Conservation (phyloP, 2,113 vertebrate species). For the Trichechus manatus region DNA sequence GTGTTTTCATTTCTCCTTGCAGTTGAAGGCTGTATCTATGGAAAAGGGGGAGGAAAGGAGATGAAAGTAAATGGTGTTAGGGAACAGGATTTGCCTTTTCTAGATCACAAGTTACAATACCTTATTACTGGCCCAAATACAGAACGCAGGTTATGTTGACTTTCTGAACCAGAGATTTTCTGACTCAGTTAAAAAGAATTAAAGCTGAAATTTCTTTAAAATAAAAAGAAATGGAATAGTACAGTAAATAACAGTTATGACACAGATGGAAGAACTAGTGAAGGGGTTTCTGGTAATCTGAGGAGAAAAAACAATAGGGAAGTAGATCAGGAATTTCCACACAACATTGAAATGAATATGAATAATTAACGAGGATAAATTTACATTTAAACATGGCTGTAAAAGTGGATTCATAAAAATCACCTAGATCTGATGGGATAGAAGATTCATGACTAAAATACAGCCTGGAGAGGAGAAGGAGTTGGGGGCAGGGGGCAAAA, state of each 20-base stretch:
- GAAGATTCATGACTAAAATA: background rate
- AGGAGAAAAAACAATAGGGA: constrained; percentile 16
- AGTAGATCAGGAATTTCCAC: background rate
- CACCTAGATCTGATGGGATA: background rate
- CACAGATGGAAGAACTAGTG: background rate
- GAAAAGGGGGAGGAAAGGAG: constrained; percentile 70
- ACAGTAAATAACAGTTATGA: background rate
- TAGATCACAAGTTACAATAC: constrained; percentile 34
- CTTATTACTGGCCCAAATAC: background rate
- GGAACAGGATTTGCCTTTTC: constrained; percentile 60
- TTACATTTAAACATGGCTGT: background rate
- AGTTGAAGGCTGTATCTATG: constrained; percentile 70
- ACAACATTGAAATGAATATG: background rate
- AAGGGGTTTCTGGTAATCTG: background rate
- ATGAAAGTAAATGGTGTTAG: constrained; percentile 62
- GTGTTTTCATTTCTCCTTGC: constrained; percentile 78
- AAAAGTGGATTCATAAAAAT: background rate
- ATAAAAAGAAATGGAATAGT: constrained; percentile 30
- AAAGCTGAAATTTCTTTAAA: constrained; percentile 41
- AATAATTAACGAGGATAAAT: constrained; percentile 3
- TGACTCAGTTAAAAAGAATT: background rate
- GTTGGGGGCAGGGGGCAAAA: background rate
- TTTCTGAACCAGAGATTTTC: background rate
- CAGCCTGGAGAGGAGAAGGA: background rate
- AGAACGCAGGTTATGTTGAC: background rate